Evolutionary conservation across 2,797 vertebrate species (phyloP).

Genomic region (Leptoclinus maculatus): DNA sequence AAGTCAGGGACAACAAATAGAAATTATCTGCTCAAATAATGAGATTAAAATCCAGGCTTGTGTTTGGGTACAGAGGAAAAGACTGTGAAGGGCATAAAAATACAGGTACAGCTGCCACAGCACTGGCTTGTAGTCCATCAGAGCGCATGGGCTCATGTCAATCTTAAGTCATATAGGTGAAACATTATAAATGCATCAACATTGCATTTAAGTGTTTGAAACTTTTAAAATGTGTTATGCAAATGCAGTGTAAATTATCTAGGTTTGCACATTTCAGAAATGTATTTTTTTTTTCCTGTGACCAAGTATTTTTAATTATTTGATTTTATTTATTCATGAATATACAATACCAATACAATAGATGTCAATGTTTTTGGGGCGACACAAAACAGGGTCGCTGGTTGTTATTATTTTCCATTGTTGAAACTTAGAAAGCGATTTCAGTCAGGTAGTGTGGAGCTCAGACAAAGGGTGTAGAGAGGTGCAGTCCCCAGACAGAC

Average conservation of each 20-base stretch:
- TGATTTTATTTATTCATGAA: neutral
- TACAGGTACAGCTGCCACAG: conserved; percentile 14
- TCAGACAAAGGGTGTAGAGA: conserved; percentile 5
- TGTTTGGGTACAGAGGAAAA: conserved; percentile 28
- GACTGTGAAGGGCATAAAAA: conserved; percentile 10
- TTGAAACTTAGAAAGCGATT: conserved; percentile 3
- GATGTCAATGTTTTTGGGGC: conserved; percentile 6
- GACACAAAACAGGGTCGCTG: conserved; percentile 15
- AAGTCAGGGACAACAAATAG: conserved; percentile 67
- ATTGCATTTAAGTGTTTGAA: neutral
- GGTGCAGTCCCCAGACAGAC: conserved; percentile 15
- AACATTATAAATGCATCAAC: neutral
- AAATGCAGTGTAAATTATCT: neutral
- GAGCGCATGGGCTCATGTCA: neutral
- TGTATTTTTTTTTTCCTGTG: neutral
- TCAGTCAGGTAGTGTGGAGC: conserved; percentile 13
- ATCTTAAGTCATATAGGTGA: neutral
- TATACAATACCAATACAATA: neutral
- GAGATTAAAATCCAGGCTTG: conserved; percentile 31
- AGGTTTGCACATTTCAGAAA: neutral
- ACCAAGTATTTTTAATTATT: neutral
- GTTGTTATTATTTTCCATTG: neutral
- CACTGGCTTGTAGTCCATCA: neutral
- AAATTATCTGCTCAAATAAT: conserved; percentile 68
- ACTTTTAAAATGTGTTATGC: neutral